These are phyloP conservation scores for Octopus sinensis DNA, from an alignment of 1,140 invertebrate species.

Conservation along the genomic window DNA sequence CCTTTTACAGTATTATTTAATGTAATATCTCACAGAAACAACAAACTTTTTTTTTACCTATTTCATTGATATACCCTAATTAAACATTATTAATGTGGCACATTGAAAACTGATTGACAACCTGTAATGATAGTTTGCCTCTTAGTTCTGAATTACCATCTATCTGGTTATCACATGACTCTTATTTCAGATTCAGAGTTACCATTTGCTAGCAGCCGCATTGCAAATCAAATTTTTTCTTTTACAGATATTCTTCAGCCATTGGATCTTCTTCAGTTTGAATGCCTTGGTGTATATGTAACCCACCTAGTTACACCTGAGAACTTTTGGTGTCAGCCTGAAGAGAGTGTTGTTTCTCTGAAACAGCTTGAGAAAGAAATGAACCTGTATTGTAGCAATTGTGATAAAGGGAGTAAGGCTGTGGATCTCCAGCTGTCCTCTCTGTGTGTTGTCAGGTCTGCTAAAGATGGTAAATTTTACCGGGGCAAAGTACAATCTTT, in stretches of 20 bases:
- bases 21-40: too few relatives aligned
- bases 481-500: conserved; percentile 69
- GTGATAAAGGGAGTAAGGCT: conserved; percentile 1
- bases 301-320: conserved; percentile 51
- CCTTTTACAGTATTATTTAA: too few relatives aligned
- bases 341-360: conserved; percentile 50
- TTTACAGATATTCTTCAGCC: not conserved
- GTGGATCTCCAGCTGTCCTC: conserved; percentile 34
- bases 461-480: conserved; percentile 73
- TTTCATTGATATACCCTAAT: too few relatives aligned
- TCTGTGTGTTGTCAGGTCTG: conserved; percentile 70
- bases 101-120: too few relatives aligned
- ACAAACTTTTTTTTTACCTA: too few relatives aligned
- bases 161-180: too few relatives aligned
- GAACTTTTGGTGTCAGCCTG: conserved; percentile 60
- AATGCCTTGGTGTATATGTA: conserved; percentile 30
- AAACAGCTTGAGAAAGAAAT: conserved; percentile 56
- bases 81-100: too few relatives aligned
- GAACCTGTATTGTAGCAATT: conserved; percentile 33
- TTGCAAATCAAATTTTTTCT: not conserved
- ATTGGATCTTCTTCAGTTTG: conserved; percentile 4
- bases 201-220: too few relatives aligned
- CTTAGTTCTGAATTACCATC: too few relatives aligned
- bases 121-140: too few relatives aligned
- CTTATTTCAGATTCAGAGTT: too few relatives aligned